Evolutionary conservation across 2,113 vertebrate species (phyloP).

Genomic region (Rhegmatorhina hoffmannsi): DNA sequence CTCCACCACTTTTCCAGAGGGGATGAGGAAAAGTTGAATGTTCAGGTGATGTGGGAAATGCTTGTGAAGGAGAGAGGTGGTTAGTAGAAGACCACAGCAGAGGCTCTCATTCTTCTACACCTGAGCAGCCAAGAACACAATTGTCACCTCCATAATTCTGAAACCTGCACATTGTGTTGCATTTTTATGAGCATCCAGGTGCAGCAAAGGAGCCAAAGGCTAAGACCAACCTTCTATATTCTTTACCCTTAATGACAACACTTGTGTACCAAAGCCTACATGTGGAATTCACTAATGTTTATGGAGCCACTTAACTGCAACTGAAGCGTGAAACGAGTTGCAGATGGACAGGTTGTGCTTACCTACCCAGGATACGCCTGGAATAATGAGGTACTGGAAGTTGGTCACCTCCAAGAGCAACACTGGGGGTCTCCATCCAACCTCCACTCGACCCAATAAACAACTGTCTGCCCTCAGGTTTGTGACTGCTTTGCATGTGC

Average conservation of each 20-base stretch:
- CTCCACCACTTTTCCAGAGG: not conserved
- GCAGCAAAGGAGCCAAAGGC: not conserved
- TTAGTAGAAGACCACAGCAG: not conserved
- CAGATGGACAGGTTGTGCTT: not conserved
- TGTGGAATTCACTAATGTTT: not conserved
- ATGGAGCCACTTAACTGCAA: not conserved
- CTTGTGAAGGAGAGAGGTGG: too few relatives aligned
- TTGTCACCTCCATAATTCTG: not conserved
- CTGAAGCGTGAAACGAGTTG: not conserved
- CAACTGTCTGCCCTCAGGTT: not conserved
- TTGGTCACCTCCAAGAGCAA: not conserved
- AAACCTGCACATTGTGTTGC: not conserved
- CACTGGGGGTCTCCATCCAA: not conserved
- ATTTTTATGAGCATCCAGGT: not conserved
- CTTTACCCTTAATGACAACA: not conserved
- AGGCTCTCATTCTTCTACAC: not conserved
- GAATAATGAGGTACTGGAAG: not conserved
- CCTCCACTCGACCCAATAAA: not conserved
- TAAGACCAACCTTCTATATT: not conserved
- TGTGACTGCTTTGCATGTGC: rapidly evolving
- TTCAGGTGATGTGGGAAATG: not conserved
- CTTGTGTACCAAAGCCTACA: not conserved
- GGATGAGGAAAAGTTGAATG: not conserved
- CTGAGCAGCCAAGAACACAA: not conserved
- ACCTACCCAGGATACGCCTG: not conserved